A percentile compares a stretch with the other conserved stretches of the same genome.
Evolutionary conservation across 2,797 vertebrate species (phyloP).

Genomic region (Hoplostethus atlanticus): DNA sequence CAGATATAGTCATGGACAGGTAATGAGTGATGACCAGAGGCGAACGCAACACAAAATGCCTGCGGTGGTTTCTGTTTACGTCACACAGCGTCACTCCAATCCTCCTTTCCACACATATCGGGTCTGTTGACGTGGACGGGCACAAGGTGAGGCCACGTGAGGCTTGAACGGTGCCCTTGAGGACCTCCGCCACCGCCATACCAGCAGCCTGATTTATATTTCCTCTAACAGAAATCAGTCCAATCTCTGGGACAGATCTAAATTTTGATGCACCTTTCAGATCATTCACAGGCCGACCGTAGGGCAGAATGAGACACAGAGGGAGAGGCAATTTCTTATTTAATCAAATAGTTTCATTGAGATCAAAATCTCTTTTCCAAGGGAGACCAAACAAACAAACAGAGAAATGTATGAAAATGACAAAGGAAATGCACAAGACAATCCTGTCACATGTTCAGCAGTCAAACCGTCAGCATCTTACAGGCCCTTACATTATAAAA

Average conservation of each 20-base stretch:
- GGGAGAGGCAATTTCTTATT: not conserved
- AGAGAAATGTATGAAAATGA: not conserved
- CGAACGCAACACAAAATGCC: not conserved
- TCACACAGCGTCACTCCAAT: conserved; percentile 27
- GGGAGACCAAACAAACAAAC: too few species aligned
- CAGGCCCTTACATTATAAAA: not conserved
- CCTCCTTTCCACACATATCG: conserved; percentile 39
- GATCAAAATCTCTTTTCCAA: not conserved
- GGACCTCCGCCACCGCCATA: not conserved
- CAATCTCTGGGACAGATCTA: conserved; percentile 1
- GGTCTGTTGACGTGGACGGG: not conserved
- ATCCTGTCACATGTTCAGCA: not conserved
- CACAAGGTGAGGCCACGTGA: not conserved
- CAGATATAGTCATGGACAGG: not conserved
- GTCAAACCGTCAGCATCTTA: not conserved
- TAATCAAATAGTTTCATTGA: not conserved
- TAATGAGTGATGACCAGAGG: not conserved
- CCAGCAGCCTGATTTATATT: conserved; percentile 8
- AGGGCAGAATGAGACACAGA: not conserved
- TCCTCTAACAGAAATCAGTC: conserved; percentile 2
- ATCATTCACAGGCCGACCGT: conserved; percentile 3
- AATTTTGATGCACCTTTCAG: conserved; percentile 22
- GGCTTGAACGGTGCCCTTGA: conserved; percentile 5
- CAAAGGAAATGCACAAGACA: not conserved
- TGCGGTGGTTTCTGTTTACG: not conserved